phyloP scores from a whole-genome alignment of 2,113 vertebrate species.

The Eulemur rufifrons region DNA sequence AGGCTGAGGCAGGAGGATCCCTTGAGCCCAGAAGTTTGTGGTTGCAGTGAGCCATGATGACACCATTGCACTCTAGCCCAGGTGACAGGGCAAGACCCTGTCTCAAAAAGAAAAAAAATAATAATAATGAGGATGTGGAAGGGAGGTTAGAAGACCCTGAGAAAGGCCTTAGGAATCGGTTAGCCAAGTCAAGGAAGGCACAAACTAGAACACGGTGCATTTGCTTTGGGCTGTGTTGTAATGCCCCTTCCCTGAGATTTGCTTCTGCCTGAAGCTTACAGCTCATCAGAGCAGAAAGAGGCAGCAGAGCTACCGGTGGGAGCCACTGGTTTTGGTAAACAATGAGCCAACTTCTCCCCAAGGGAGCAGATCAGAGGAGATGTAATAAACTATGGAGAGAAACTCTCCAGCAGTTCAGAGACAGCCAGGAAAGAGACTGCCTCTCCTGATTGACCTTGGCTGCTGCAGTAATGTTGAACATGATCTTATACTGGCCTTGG shows the following conservation, averaged over 20 bases:
- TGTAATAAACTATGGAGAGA: not conserved
- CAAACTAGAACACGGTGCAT: not conserved
- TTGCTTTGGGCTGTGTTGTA: not conserved
- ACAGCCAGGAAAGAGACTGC: not conserved
- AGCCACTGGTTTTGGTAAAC: slow-evolving; percentile 63
- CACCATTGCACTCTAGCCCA: no score
- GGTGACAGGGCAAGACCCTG: no score
- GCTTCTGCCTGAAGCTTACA: not conserved
- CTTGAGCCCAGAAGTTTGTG: no score
- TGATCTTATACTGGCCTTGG: not conserved
- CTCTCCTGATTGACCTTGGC: not conserved
- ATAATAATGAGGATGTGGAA: not conserved
- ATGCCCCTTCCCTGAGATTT: not conserved
- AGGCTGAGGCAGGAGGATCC: no score
- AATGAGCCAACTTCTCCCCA: slow-evolving; percentile 38
- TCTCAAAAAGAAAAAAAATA: no score
- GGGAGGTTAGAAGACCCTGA: not conserved
- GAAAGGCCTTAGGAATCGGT: not conserved
- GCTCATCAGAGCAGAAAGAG: slow-evolving; percentile 53
- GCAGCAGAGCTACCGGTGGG: not conserved
- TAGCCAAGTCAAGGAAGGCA: not conserved
- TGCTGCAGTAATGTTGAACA: not conserved
- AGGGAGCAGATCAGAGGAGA: slow-evolving; percentile 33
- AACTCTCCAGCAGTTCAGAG: not conserved
- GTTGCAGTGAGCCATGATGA: no score